Conservation (phyloP, 2,113 vertebrate species). For the Accipiter virgatus region DNA sequence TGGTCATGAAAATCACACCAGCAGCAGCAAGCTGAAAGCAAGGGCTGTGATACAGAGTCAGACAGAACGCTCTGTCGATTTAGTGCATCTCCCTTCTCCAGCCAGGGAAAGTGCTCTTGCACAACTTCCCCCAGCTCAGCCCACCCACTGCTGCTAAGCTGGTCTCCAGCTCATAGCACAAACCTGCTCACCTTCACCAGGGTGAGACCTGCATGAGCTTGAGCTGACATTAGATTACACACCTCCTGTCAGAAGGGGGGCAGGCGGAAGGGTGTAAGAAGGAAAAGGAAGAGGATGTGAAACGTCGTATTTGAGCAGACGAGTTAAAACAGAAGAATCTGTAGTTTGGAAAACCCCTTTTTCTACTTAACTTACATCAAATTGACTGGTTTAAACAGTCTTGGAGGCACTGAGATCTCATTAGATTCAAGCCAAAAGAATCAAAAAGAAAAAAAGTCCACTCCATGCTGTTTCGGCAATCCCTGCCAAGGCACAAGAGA, state of each 20-base stretch:
- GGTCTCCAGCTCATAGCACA: not conserved
- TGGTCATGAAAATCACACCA: fast-evolving
- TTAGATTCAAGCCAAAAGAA: not conserved
- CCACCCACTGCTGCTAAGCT: not conserved
- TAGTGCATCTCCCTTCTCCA: not conserved
- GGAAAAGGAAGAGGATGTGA: conserved; percentile 33
- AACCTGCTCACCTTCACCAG: not conserved
- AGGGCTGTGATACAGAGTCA: not conserved
- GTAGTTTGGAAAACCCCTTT: not conserved
- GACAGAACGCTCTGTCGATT: fast-evolving
- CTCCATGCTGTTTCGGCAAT: fast-evolving
- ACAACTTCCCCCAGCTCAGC: not conserved
- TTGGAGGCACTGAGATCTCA: fast-evolving
- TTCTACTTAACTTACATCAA: not conserved
- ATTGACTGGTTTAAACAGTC: not conserved
- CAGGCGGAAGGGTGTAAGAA: not conserved
- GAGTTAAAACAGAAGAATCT: not conserved
- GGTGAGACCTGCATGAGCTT: not conserved
- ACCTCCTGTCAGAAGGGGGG: not conserved
- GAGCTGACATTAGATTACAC: not conserved
- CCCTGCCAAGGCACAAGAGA: not conserved
- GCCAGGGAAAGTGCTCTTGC: not conserved
- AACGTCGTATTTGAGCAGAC: not conserved
- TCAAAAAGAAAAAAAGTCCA: not conserved
- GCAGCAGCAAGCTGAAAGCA: not conserved